These are phyloP conservation scores for Cephus spinipes DNA, from an alignment of 2,888 invertebrate species.

Conservation along the genomic window DNA sequence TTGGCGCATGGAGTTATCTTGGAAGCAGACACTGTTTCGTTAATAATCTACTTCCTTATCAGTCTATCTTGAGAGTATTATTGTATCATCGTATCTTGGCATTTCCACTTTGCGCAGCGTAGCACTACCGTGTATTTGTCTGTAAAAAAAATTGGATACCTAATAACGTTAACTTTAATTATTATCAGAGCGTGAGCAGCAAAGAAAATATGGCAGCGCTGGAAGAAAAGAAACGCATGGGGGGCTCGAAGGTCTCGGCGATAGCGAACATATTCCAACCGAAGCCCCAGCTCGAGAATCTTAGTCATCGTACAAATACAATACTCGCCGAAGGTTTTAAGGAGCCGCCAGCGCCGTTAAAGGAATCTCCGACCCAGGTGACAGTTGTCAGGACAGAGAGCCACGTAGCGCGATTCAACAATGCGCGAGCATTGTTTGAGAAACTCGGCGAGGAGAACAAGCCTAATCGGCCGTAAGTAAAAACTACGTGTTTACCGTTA, in stretches of 20 bases:
- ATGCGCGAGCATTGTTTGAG: slow-evolving; percentile 91
- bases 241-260: slow-evolving; percentile 89
- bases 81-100: background rate
- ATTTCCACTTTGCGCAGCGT: background rate
- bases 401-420: slow-evolving; percentile 91
- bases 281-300: slow-evolving; percentile 64
- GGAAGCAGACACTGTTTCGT: background rate
- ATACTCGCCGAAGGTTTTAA: slow-evolving; percentile 56
- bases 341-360: slow-evolving; percentile 67
- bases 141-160: background rate
- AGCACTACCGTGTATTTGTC: background rate
- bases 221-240: slow-evolving; percentile 74
- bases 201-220: slow-evolving; percentile 70
- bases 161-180: background rate
- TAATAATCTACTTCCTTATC: background rate
- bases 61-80: background rate
- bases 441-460: slow-evolving; percentile 85
- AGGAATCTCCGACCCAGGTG: slow-evolving; percentile 69
- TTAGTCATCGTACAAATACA: slow-evolving; percentile 54
- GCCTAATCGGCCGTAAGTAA: slow-evolving; percentile 61
- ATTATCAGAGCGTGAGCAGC: slow-evolving; percentile 1
- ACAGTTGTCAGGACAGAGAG: slow-evolving; percentile 88
- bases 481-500: background rate
- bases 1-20: background rate
- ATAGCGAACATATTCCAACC: slow-evolving; percentile 91